These are phyloP conservation scores for Pantala flavescens DNA, from an alignment of 1,140 invertebrate species.

Conservation along the genomic window DNA sequence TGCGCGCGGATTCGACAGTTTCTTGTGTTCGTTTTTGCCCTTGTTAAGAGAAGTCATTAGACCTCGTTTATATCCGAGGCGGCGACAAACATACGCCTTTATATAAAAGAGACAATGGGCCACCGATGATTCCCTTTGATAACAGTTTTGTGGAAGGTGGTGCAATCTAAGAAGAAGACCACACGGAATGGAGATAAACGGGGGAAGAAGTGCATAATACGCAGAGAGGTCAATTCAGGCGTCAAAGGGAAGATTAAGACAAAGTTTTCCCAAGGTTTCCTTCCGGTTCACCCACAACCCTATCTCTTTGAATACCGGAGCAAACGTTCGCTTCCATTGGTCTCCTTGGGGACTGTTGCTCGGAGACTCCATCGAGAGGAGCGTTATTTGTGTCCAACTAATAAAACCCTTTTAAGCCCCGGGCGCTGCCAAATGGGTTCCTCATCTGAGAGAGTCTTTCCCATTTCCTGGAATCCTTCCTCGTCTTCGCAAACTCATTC, in stretches of 20 bases:
- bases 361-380: not conserved
- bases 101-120: too few relatives aligned
- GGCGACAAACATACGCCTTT: too few relatives aligned
- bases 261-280: not conserved
- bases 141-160: not conserved
- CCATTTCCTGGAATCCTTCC: not conserved
- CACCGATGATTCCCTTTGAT: too few relatives aligned
- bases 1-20: too few relatives aligned
- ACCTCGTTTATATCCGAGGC: too few relatives aligned
- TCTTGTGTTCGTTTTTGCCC: too few relatives aligned
- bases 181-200: not conserved
- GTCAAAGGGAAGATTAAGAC: conserved; percentile 5
- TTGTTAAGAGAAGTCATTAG: too few relatives aligned
- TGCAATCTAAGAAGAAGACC: too few relatives aligned
- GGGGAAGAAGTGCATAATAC: not conserved
- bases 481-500: not conserved
- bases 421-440: not conserved
- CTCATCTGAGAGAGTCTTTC: not conserved
- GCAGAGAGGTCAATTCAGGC: not conserved
- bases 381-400: conserved; percentile 5
- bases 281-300: not conserved
- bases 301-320: not conserved
- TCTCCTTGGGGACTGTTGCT: not conserved
- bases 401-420: not conserved
- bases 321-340: not conserved